Base-by-base conservation (phyloP, 2,797 vertebrate species). In the Sebastes kiyomatsui region DNA sequence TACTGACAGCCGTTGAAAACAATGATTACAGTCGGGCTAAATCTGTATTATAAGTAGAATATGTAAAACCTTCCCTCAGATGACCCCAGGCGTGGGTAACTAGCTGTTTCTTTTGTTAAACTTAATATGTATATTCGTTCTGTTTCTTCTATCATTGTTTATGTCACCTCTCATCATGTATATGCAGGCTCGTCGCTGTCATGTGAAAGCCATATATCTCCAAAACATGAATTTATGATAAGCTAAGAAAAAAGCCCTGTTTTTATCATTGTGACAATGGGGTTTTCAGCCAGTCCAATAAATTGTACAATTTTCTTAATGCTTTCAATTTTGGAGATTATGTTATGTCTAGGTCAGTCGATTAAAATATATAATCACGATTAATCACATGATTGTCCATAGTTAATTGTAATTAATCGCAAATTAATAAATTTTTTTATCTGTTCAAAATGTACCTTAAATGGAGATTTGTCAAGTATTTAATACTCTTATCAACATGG, bases 31-130 rank as follows among this genome's bases (percentile, higher is more conserved):
- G 35, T 25, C 13, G 1, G 33, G 23, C 22, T 20, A 52, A 56
- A 74, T 89, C 61, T 46, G 25, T 30, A 67, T 64, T 12, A 49
- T 30, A 60, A 6, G 54, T 25, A n/a, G 64, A 58, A 74, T 54
- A 32, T 65, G 27, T 56, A 70, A 70, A 61, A 13, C 52, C 18
- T 32, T 32, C 11, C 55, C 7, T 13, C 3, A 49, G 35, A 42
- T 55, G 46, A 69, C 42, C 49, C 20, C 1, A 1, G 0, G 11
- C 54, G 13, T 68, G n/a, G 20, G 6, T 49, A 49, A 20, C 18
- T 49, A 20, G 46, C 18, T 49, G 46, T 49, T 0, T 49, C 42
- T 46, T 46, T 8, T 46, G 42, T 46, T 46, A 1, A 49, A 18
- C 42, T 46, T 46, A 46, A 46, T 46, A 46, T 64, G 25, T 62